A percentile compares a stretch with the other conserved stretches of the same genome.
phyloP scores from a whole-genome alignment of 2,888 invertebrate species.

The Ischnus inquisitorius region DNA sequence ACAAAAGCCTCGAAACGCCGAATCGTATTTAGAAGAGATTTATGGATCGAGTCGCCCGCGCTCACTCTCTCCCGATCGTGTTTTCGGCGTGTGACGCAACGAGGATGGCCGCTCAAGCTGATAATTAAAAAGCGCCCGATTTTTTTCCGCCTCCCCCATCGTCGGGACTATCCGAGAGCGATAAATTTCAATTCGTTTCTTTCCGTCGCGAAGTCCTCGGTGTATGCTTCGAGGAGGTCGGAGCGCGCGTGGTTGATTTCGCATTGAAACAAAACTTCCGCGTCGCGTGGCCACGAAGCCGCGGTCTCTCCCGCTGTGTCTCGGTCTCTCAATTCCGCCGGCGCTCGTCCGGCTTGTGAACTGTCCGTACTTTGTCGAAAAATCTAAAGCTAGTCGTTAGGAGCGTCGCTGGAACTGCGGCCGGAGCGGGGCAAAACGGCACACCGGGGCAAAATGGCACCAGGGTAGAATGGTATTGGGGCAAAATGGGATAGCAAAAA shows the following conservation, averaged over 20 bases:
- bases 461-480: too few relatives aligned
- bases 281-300: conserved; percentile 54
- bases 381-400: conserved; percentile 67
- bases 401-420: conserved; percentile 26
- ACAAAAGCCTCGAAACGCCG: conserved; percentile 61
- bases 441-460: too few relatives aligned
- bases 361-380: conserved; percentile 61
- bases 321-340: conserved; percentile 41
- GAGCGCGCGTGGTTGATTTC: too few relatives aligned
- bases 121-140: conserved; percentile 71
- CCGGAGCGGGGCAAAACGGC: conserved; percentile 37
- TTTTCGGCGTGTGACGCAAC: conserved; percentile 34
- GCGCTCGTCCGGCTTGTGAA: neutral
- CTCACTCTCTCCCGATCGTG: neutral
- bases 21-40: conserved; percentile 75
- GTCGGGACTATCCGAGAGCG: conserved; percentile 61
- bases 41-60: conserved; percentile 68
- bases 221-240: conserved; percentile 28
- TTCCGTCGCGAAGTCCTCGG: conserved; percentile 20
- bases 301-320: conserved; percentile 18
- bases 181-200: conserved; percentile 62
- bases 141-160: conserved; percentile 54
- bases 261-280: conserved; percentile 43
- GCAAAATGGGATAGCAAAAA: too few relatives aligned
- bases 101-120: conserved; percentile 69